Evolutionary conservation across 2,797 vertebrate genomes (phyloP).

Genomic region (Acipenser transmontanus): DNA sequence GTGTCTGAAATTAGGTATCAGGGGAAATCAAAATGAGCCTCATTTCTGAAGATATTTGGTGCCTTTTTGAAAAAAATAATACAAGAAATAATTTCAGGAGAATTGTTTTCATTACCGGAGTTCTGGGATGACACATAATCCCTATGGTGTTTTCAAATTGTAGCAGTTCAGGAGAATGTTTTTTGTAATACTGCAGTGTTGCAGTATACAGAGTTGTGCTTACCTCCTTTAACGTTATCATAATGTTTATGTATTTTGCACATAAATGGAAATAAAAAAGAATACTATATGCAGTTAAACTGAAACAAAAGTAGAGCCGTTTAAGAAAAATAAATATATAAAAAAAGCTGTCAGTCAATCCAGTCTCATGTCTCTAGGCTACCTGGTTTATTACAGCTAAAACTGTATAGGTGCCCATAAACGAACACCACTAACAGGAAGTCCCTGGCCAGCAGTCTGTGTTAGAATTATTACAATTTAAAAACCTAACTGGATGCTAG

Average conservation of each 20-base stretch:
- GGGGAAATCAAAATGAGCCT: not conserved
- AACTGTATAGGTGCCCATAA: too few relatives aligned
- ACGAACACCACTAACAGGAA: too few relatives aligned
- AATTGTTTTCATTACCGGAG: conserved; percentile 61
- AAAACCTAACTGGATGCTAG: too few relatives aligned
- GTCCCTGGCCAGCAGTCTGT: too few relatives aligned
- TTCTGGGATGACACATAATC: conserved; percentile 58
- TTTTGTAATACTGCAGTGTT: conserved; percentile 60
- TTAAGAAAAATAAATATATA: not conserved
- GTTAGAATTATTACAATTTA: too few relatives aligned
- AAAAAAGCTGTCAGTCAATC: not conserved
- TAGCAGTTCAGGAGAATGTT: conserved; percentile 55
- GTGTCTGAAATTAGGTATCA: too few relatives aligned
- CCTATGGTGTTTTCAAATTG: conserved; percentile 54
- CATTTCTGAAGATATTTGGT: conserved; percentile 44
- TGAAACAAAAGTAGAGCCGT: conserved; percentile 44
- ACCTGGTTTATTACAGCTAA: too few relatives aligned
- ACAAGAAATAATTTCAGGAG: conserved; percentile 58
- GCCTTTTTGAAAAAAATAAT: conserved; percentile 57
- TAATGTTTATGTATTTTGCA: conserved; percentile 63
- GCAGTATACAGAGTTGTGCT: conserved; percentile 28
- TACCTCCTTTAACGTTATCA: conserved; percentile 50
- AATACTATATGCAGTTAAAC: conserved; percentile 53
- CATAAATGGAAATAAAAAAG: conserved; percentile 55
- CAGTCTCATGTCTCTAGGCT: too few relatives aligned